Conservation (phyloP, 2,113 vertebrate species). For the Copsychus sechellarum region DNA sequence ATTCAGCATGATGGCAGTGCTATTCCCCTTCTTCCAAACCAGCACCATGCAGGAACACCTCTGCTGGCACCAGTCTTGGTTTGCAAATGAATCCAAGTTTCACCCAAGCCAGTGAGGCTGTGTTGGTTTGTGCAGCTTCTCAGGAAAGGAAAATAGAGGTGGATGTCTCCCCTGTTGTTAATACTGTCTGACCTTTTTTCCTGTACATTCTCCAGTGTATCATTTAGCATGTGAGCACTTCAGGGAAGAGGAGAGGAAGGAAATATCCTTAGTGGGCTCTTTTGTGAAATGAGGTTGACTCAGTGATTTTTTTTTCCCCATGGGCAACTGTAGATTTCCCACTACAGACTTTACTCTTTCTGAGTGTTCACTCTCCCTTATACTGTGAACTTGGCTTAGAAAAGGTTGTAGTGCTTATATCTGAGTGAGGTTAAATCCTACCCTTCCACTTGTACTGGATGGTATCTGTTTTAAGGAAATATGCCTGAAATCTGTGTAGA, state of each 20-base stretch:
- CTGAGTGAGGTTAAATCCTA: neutral
- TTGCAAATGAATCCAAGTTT: neutral
- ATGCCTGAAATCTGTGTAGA: neutral
- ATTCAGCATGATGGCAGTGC: fast-evolving
- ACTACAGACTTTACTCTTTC: neutral
- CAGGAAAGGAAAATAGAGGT: neutral
- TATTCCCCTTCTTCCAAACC: neutral
- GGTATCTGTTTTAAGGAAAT: neutral
- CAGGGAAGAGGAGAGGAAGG: constrained; percentile 14
- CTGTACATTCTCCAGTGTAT: neutral
- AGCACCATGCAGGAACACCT: neutral
- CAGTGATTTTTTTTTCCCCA: neutral
- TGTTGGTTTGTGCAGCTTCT: neutral
- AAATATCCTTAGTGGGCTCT: neutral
- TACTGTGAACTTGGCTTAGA: neutral
- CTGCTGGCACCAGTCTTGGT: neutral
- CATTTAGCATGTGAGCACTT: neutral
- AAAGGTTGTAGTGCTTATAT: neutral
- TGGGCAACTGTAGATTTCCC: neutral
- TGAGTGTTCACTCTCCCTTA: neutral
- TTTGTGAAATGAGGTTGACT: neutral
- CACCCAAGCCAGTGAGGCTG: fast-evolving
- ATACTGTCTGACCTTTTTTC: neutral
- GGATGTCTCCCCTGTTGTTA: neutral
- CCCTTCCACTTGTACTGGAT: neutral